Base-by-base conservation (phyloP, 2,888 invertebrate genomes). In the Drosophila nigritarsus region DNA sequence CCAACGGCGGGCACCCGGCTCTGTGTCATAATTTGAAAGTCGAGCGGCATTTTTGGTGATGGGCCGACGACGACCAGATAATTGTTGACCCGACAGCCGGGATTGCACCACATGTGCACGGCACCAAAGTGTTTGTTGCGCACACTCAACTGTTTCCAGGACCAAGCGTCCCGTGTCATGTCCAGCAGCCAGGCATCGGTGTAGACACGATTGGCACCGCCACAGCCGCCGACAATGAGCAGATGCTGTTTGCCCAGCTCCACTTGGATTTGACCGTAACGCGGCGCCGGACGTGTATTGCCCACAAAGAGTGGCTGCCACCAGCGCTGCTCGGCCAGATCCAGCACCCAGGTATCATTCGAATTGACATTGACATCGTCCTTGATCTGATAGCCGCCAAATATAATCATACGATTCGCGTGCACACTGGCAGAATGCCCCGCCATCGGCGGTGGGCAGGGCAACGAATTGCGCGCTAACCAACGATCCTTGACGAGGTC, bases 211-310 rank as follows among this genome's bases (percentile, higher is more conserved):
- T 96, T 96, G 49, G 97, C 96, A 2, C 98, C 98, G 71, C 97
- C 98, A 86, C 97, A 97, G 50, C 98, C 98, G 48, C 97, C 97
- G 81, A 98, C 94, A 34, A 98, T 94, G 89, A 99, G 94, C 73
- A 98, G 93, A 93, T 97, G 96, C 53, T 96, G 94, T 61, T 96
- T 95, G 92, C 97, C 96, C 69, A 99, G 92, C 60, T 95, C 94
- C 65, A 98, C 96, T 91, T 99, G 97, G n/a, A 98, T 97, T 91
- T 99, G 99, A 9, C 98, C 98, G 94, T 98, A 98, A 76, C 99
- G 94, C 32, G 97, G 95, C n/a, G 95, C 94, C 3, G 98, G 98
- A 80, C 95, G 95, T 0, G 95, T 94, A 75, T 94, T 95, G 18
- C 92, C 91, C 5, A 85, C 83, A 55, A 96, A 96, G 51, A 94